A percentile compares a stretch with the other conserved stretches of the same genome.
phyloP scores from a whole-genome alignment of 2,888 invertebrate genomes.

The Synanthedon tipuliformis region DNA sequence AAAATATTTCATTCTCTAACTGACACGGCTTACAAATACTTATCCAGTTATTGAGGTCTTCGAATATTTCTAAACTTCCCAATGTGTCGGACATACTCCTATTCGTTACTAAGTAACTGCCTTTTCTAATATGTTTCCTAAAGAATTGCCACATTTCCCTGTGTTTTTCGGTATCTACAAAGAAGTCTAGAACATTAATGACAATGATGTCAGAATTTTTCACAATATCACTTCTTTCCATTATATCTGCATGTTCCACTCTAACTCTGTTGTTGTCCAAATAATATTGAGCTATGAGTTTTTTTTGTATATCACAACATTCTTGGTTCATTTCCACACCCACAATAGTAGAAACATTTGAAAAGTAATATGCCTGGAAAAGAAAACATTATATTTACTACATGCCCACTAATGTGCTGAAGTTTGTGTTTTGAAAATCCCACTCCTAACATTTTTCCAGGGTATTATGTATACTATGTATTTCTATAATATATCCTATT shows the following conservation, averaged over 20 bases:
- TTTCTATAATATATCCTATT: too few species aligned
- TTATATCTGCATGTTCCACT: conserved; percentile 71
- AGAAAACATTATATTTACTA: background rate
- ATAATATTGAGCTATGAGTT: conserved; percentile 64
- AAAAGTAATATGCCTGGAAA: conserved; percentile 72
- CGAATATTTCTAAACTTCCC: conserved; percentile 49
- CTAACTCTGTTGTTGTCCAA: conserved; percentile 61
- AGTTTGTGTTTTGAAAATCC: too few species aligned
- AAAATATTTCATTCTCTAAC: conserved; percentile 53
- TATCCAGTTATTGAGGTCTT: conserved; percentile 61
- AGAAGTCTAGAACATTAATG: conserved; percentile 79
- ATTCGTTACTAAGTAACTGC: conserved; percentile 69
- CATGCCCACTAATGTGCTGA: too few species aligned
- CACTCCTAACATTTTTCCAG: too few species aligned
- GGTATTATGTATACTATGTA: too few species aligned
- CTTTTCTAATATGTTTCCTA: conserved; percentile 61
- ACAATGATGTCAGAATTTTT: conserved; percentile 71
- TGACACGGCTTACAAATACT: conserved; percentile 48
- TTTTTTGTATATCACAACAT: conserved; percentile 72
- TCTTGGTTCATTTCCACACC: conserved; percentile 79
- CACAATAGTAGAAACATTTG: conserved; percentile 68
- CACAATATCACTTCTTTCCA: conserved; percentile 65
- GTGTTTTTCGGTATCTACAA: conserved; percentile 70
- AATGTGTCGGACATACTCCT: conserved; percentile 70
- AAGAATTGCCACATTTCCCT: conserved; percentile 73